Conservation (phyloP, 2,113 vertebrate species). For the Ceratotherium simum region DNA sequence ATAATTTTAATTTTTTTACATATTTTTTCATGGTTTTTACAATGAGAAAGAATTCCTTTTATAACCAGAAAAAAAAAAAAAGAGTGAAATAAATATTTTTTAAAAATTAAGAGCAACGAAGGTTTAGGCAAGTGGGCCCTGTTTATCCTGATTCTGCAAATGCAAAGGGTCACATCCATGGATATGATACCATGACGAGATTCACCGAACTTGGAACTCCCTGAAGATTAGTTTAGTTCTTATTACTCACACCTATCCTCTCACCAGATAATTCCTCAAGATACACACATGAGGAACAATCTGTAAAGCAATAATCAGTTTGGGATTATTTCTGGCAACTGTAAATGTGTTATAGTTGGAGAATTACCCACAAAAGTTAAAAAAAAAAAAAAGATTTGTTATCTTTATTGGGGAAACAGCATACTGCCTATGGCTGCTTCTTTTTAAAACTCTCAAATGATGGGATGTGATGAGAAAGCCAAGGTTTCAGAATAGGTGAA, state of each 20-base stretch:
- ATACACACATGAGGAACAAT: slow-evolving; percentile 8
- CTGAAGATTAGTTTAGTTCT: slow-evolving; percentile 29
- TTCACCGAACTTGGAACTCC: neutral
- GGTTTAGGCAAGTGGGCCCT: neutral
- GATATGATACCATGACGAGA: neutral
- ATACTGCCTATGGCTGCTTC: neutral
- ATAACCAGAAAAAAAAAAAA: neutral
- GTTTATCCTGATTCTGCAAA: neutral
- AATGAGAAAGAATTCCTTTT: neutral
- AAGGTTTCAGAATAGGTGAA: neutral
- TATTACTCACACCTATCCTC: slow-evolving; percentile 52
- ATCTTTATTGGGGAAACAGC: slow-evolving; percentile 54
- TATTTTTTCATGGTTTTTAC: neutral
- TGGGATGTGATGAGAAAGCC: neutral
- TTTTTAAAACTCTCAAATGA: neutral
- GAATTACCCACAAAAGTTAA: neutral
- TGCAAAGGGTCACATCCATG: neutral
- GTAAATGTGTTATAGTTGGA: slow-evolving; percentile 54
- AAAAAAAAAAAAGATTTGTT: neutral
- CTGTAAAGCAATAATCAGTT: slow-evolving; percentile 54
- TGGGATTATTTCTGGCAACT: slow-evolving; percentile 63
- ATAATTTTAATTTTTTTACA: neutral
- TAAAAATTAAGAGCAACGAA: neutral
- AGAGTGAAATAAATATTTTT: neutral
- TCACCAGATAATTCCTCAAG: slow-evolving; percentile 56